phyloP scores from a whole-genome alignment of 1,140 invertebrate genomes.

The Aethina tumida region DNA sequence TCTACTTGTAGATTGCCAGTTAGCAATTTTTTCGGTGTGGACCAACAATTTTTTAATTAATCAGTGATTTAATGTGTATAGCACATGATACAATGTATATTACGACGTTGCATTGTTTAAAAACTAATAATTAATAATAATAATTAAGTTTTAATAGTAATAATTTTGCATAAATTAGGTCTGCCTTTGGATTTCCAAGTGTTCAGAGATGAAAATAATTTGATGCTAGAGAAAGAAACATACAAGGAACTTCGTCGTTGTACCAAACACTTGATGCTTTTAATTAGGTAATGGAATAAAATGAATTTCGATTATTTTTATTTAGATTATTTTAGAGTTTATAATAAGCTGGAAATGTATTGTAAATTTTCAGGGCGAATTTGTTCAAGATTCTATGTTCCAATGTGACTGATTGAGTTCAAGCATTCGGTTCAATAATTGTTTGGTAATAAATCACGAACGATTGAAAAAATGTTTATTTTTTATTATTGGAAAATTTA shows the following conservation, averaged over 20 bases:
- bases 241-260: constrained; percentile 24
- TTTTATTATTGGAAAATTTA: constrained; percentile 31
- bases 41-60: too few species aligned
- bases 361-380: constrained; percentile 23
- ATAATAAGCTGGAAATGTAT: constrained; percentile 20
- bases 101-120: constrained; percentile 20
- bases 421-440: constrained; percentile 22
- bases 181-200: constrained; percentile 9
- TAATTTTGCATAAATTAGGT: constrained; percentile 17
- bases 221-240: constrained; percentile 20
- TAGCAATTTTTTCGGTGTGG: too few species aligned
- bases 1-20: too few species aligned
- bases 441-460: constrained; percentile 26
- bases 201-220: constrained; percentile 19
- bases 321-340: constrained; percentile 18
- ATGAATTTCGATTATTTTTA: not conserved
- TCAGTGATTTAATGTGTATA: too few species aligned
- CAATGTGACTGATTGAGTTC: constrained; percentile 25
- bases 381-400: constrained; percentile 20
- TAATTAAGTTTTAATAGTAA: constrained; percentile 21
- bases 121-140: constrained; percentile 21
- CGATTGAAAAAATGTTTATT: constrained; percentile 26
- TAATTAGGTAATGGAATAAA: constrained; percentile 19
- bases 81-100: constrained; percentile 23
- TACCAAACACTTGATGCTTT: constrained; percentile 23